Evolutionary conservation across 2,113 vertebrate species (phyloP), one percentile per base, ranked within the genome.

Genomic region (Coptodon bakossiorum): DNA sequence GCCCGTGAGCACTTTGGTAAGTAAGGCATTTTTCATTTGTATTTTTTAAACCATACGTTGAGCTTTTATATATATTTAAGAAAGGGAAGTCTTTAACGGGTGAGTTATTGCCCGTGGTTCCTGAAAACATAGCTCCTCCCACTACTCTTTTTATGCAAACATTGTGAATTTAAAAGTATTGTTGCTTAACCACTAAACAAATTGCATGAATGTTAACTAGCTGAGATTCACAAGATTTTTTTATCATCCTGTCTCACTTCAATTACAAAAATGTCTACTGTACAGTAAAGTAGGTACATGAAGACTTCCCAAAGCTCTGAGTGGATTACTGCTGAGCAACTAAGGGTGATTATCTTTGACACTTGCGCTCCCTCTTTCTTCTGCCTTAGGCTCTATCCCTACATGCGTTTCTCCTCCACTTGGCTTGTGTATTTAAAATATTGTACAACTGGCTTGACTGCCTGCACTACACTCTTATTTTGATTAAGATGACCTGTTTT

Each of bases 391-490:
- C 45, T 31, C 6, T 31, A n/a, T 82, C 43, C 53, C 57, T 36
- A 14, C 86, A 81, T 82, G n/a, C 38, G 29, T 78, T 85, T 80
- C 82, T 87, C 78, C 81, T 89, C 59, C 81, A 53, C 85, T 83
- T 63, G 81, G 76, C 52, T 31, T 10, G 22, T 73, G 63, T 50
- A n/a, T 31, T 81, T 84, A 90, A 90, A 94, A 95, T 96, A 94
- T 85, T n/a, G 91, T 87, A 78, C 59, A 93, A 93, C 95, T 87
- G 91, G 94, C 91, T 91, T 7, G 56, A 87, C 93, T 43, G 56
- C 84, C 53, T 90, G 24, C 29, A 4, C 24, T 52, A 82, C 45
- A 2, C 57, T 81, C 68, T 9, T 3, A 73, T 86, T 88, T 78
- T 81, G 14, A 68, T 34, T 19, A 36, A 48, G 48, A 89, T 90